Percentiles rank a stretch among this genome's conserved stretches.
Conservation (phyloP, 2,888 invertebrate species). For the Epiblema foenella region DNA sequence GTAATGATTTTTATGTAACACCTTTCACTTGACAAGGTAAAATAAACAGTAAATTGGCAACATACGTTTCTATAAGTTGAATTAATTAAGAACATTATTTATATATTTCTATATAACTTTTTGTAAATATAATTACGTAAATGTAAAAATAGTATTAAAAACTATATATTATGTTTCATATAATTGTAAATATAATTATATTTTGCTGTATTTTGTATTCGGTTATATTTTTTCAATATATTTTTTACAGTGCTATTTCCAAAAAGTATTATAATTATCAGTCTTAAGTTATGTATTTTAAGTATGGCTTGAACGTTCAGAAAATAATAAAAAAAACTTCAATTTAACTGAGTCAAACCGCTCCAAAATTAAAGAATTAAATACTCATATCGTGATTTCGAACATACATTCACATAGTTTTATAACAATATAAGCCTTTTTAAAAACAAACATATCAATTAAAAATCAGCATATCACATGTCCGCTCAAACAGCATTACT, state of each 20-base stretch:
- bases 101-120: not conserved
- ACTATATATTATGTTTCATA: too few species aligned
- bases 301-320: too few species aligned
- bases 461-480: constrained; percentile 45
- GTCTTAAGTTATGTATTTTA: too few species aligned
- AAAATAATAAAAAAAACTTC: not conserved
- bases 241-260: too few species aligned
- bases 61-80: not conserved
- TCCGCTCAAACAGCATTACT: constrained; percentile 60
- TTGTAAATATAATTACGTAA: not conserved
- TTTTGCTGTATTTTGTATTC: too few species aligned
- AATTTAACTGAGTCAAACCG: not conserved
- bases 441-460: not conserved
- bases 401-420: not conserved
- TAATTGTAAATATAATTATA: too few species aligned
- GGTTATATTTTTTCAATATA: too few species aligned
- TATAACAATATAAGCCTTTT: constrained; percentile 4
- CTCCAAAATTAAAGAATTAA: constrained; percentile 22
- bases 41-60: constrained; percentile 1
- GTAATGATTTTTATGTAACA: constrained; percentile 13
- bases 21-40: constrained; percentile 23
- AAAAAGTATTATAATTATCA: too few species aligned
- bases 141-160: too few species aligned
- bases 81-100: not conserved
- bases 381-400: not conserved